These are phyloP conservation scores for Caenorhabditis tropicalis DNA, from an alignment of 1,140 invertebrate species.

Conservation along the genomic window DNA sequence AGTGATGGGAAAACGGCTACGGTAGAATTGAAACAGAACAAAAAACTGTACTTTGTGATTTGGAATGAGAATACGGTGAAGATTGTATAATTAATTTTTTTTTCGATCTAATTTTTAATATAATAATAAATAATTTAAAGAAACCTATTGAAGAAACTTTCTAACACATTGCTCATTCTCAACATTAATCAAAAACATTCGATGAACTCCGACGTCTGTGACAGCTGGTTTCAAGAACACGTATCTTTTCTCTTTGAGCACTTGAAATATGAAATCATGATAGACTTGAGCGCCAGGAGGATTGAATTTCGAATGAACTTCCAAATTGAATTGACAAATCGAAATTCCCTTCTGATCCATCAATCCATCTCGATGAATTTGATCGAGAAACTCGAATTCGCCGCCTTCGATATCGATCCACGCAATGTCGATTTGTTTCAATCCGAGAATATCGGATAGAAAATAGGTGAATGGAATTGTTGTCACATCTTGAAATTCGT, in stretches of 20 bases:
- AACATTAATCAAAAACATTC: not conserved
- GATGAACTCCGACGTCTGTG: not conserved
- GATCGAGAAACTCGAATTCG: not conserved
- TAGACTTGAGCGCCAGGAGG: not conserved
- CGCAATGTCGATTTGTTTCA: not conserved
- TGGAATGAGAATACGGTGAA: not conserved
- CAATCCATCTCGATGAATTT: not conserved
- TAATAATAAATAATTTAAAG: too few relatives aligned
- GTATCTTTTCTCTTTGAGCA: not conserved
- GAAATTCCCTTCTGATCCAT: not conserved
- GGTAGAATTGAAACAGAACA: not conserved
- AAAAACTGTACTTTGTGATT: not conserved
- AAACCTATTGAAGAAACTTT: not conserved
- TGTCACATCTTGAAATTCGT: constrained; percentile 16
- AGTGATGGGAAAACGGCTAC: not conserved
- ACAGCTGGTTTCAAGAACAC: not conserved
- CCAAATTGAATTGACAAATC: not conserved
- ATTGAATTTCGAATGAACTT: constrained; percentile 9
- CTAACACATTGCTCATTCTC: not conserved
- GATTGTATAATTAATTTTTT: not conserved
- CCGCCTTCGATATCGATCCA: constrained; percentile 1
- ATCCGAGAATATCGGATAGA: not conserved
- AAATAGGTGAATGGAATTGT: constrained; percentile 9
- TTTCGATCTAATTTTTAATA: too few relatives aligned
- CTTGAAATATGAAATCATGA: not conserved